Conservation (phyloP, 2,797 vertebrate species). For the Pampus argenteus region DNA sequence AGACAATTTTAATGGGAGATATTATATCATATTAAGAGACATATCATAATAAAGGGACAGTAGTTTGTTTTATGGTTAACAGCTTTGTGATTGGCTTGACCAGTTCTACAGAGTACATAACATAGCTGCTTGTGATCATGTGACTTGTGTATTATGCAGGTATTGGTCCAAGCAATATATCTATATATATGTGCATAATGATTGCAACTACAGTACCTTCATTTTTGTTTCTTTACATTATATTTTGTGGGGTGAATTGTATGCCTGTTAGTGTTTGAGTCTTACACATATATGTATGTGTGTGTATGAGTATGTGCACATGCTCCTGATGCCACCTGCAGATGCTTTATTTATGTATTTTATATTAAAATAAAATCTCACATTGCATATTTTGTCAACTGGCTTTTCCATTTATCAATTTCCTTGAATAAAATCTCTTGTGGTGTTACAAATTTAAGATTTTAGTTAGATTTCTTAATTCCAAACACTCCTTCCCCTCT, state of each 20-base stretch:
- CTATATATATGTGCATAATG: slow-evolving; percentile 21
- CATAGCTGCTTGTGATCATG: slow-evolving; percentile 29
- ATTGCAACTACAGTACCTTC: slow-evolving; percentile 28
- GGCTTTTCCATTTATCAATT: neutral
- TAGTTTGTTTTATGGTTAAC: neutral
- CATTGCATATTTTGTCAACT: slow-evolving; percentile 14
- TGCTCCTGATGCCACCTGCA: slow-evolving; percentile 79
- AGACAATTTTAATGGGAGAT: slow-evolving; percentile 38
- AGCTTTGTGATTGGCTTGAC: neutral
- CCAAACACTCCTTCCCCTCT: too few relatives aligned
- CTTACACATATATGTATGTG: slow-evolving; percentile 41
- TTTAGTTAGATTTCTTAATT: too few relatives aligned
- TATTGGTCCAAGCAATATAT: slow-evolving; percentile 24
- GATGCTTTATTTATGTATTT: slow-evolving; percentile 90
- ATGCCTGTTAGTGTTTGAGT: slow-evolving; percentile 52
- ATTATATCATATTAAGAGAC: slow-evolving; percentile 17
- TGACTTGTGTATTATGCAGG: slow-evolving; percentile 34
- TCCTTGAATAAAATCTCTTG: too few relatives aligned
- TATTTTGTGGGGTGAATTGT: slow-evolving; percentile 51
- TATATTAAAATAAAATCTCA: slow-evolving; percentile 85
- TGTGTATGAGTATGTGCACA: slow-evolving; percentile 74
- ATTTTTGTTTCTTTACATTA: slow-evolving; percentile 39
- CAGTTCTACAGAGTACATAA: slow-evolving; percentile 1
- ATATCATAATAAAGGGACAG: slow-evolving; percentile 17
- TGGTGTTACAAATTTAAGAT: too few relatives aligned